These are phyloP conservation scores for Tympanoctomys barrerae DNA, from an alignment of 2,797 vertebrate genomes.

Conservation along the genomic window DNA sequence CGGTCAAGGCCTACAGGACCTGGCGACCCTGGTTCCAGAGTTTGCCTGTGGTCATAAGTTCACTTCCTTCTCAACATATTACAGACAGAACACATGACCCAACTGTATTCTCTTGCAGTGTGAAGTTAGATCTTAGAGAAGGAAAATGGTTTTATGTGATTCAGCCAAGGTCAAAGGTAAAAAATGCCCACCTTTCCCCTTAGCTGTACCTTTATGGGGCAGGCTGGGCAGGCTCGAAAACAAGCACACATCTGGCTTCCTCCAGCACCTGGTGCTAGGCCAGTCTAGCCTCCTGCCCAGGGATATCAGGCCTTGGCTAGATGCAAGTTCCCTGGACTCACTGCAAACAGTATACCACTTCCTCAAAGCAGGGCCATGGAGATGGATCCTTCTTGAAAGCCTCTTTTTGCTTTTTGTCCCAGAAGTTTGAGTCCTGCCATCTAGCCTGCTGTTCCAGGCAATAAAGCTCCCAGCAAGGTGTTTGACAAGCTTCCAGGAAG, in stretches of 20 bases:
- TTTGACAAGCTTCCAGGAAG: not conserved
- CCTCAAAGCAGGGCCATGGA: not conserved
- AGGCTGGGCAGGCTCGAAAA: not conserved
- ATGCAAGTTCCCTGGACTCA: not conserved
- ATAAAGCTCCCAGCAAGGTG: not conserved
- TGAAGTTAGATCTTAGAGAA: not conserved
- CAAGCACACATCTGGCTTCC: accelerated
- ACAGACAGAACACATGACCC: not conserved
- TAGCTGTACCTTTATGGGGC: not conserved
- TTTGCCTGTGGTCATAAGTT: accelerated
- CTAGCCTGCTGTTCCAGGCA: not conserved
- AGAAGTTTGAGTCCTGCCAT: not conserved
- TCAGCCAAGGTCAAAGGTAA: not conserved
- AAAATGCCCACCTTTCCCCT: not conserved
- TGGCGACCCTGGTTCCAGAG: too few relatives aligned
- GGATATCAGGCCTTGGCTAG: not conserved
- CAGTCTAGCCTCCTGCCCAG: not conserved
- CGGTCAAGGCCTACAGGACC: too few relatives aligned
- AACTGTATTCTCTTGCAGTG: too few relatives aligned
- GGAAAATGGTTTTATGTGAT: not conserved
- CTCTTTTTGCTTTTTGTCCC: not conserved
- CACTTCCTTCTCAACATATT: not conserved
- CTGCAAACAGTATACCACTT: accelerated
- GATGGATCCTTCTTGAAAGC: not conserved
- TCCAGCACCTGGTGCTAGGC: not conserved